Evolutionary conservation across 2,113 vertebrate genomes (phyloP).

Genomic region (Morone saxatilis): DNA sequence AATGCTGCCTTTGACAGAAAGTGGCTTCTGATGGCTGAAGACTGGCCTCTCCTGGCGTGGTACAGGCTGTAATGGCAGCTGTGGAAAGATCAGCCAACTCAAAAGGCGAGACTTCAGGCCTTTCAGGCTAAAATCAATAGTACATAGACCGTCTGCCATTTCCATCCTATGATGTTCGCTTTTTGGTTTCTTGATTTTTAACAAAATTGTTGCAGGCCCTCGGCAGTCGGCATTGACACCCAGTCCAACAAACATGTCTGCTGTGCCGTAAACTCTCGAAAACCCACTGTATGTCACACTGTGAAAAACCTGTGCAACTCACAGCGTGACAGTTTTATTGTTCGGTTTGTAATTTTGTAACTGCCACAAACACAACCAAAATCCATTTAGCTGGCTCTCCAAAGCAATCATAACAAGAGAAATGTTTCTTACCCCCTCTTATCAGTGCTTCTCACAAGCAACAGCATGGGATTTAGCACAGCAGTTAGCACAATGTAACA

Average conservation of each 20-base stretch:
- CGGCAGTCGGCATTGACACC: conserved; percentile 5
- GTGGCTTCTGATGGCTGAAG: conserved; percentile 1
- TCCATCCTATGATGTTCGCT: neutral
- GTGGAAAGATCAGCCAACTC: conserved; percentile 7
- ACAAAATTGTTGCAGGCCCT: conserved; percentile 25
- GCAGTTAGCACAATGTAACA: conserved; percentile 44
- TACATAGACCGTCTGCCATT: neutral
- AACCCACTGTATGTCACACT: conserved; percentile 14
- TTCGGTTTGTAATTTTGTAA: conserved; percentile 55
- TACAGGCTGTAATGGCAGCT: conserved; percentile 13
- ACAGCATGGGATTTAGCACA: conserved; percentile 50
- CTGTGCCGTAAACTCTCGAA: neutral
- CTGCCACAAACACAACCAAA: conserved; percentile 10
- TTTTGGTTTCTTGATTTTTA: neutral
- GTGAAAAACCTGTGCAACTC: conserved; percentile 34
- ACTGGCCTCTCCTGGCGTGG: neutral
- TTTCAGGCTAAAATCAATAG: conserved; percentile 36
- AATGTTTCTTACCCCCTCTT: conserved; percentile 16
- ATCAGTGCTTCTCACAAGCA: conserved; percentile 51
- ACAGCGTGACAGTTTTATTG: conserved; percentile 47
- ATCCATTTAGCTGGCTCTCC: conserved; percentile 40
- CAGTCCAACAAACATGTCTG: conserved; percentile 17
- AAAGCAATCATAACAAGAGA: conserved; percentile 35
- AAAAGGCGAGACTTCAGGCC: neutral
- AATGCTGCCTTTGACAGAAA: conserved; percentile 7